Conservation (phyloP, 2,888 invertebrate genomes). For the Cryptocephalus primarius region DNA sequence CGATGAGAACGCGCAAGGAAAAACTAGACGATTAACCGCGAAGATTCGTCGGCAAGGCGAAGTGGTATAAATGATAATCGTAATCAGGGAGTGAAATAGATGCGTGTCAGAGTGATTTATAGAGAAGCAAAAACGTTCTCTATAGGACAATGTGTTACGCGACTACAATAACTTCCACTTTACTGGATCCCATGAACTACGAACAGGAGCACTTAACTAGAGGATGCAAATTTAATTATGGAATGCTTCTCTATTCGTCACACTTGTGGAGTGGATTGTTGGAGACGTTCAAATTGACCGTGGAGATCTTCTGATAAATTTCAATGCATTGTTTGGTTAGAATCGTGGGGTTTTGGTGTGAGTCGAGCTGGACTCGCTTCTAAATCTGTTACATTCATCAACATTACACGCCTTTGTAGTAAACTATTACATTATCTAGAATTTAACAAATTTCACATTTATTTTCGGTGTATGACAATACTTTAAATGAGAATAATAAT, state of each 20-base stretch:
- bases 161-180: slow-evolving; percentile 26
- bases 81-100: slow-evolving; percentile 32
- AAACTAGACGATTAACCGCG: slow-evolving; percentile 10
- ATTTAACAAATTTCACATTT: no score
- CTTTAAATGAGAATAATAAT: no score
- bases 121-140: slow-evolving; percentile 26
- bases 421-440: no score
- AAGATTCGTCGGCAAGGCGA: slow-evolving; percentile 8
- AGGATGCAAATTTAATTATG: slow-evolving; percentile 33
- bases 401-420: no score
- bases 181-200: slow-evolving; percentile 18
- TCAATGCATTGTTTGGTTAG: slow-evolving; percentile 22
- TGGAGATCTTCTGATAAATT: slow-evolving; percentile 32
- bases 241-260: slow-evolving; percentile 33
- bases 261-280: slow-evolving; percentile 28
- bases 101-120: slow-evolving; percentile 32
- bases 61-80: slow-evolving; percentile 26
- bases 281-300: slow-evolving; percentile 33
- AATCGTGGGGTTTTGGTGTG: neutral
- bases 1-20: neutral
- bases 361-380: no score
- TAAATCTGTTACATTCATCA: no score
- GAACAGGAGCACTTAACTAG: slow-evolving; percentile 24
- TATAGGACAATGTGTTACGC: slow-evolving; percentile 27
- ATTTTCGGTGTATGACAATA: no score